Evolutionary conservation across 1,140 invertebrate genomes (phyloP).

Genomic region (Sitophilus oryzae): DNA sequence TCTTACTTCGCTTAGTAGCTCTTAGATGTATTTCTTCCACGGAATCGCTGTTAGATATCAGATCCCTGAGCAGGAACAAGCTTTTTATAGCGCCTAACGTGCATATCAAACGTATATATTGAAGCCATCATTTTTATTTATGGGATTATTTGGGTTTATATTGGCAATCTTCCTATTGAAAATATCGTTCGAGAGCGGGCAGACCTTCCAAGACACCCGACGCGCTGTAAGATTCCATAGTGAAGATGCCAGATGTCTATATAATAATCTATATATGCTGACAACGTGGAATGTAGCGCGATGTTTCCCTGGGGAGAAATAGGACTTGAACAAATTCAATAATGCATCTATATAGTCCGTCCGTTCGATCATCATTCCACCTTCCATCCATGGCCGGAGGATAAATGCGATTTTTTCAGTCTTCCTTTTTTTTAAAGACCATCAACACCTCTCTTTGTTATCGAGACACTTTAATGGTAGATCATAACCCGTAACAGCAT

Average conservation of each 20-base stretch:
- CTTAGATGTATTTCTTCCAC: neutral
- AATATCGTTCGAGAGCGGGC: neutral
- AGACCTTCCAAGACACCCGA: neutral
- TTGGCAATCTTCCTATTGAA: constrained; percentile 11
- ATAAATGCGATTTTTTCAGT: constrained; percentile 12
- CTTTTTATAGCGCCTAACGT: constrained; percentile 13
- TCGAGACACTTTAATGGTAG: neutral
- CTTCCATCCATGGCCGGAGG: constrained; percentile 19
- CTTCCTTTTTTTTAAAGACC: neutral
- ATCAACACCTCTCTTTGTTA: neutral
- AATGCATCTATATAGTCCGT: constrained; percentile 41
- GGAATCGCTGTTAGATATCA: neutral
- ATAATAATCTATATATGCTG: constrained; percentile 48
- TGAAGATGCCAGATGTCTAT: constrained; percentile 45
- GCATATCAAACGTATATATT: constrained; percentile 17
- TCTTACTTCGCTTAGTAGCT: neutral
- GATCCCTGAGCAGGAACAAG: neutral
- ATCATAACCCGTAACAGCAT: neutral
- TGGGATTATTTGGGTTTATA: constrained; percentile 17
- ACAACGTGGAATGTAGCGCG: constrained; percentile 42
- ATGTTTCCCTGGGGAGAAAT: constrained; percentile 41
- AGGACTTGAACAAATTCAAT: constrained; percentile 45
- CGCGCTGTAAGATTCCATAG: constrained; percentile 40
- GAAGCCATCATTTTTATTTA: constrained; percentile 20
- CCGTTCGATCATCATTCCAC: constrained; percentile 25